Conservation (phyloP, 2,113 vertebrate species). For the Lichenostomus cassidix region DNA sequence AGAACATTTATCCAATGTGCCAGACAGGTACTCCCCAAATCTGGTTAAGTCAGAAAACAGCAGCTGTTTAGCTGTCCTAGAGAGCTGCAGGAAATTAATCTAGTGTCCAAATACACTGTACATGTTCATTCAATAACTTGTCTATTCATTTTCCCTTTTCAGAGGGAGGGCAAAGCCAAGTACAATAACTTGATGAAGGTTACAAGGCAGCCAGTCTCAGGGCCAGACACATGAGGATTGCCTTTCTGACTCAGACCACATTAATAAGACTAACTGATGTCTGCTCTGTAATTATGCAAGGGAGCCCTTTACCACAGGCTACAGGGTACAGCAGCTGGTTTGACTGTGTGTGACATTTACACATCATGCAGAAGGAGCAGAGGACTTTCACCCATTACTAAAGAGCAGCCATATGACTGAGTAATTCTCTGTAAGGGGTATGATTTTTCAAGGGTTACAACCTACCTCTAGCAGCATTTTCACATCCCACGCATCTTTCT, state of each 20-base stretch:
- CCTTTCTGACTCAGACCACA: background rate
- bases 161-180: background rate
- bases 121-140: background rate
- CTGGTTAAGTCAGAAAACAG: background rate
- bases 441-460: background rate
- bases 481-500: constrained; percentile 92
- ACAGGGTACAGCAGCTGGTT: background rate
- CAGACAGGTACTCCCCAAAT: background rate
- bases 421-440: background rate
- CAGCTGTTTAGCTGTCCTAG: background rate
- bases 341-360: background rate
- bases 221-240: background rate
- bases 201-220: background rate
- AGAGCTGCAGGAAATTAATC: background rate
- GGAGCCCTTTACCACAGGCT: background rate
- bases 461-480: constrained; percentile 92
- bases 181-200: background rate
- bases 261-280: background rate
- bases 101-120: background rate
- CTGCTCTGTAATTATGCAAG: background rate
- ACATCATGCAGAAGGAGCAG: rapidly evolving
- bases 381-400: background rate
- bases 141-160: background rate
- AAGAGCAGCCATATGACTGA: background rate
- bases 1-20: background rate